These are phyloP conservation scores for Zosterops pallidus DNA, from an alignment of 2,113 vertebrate species.

Conservation along the genomic window DNA sequence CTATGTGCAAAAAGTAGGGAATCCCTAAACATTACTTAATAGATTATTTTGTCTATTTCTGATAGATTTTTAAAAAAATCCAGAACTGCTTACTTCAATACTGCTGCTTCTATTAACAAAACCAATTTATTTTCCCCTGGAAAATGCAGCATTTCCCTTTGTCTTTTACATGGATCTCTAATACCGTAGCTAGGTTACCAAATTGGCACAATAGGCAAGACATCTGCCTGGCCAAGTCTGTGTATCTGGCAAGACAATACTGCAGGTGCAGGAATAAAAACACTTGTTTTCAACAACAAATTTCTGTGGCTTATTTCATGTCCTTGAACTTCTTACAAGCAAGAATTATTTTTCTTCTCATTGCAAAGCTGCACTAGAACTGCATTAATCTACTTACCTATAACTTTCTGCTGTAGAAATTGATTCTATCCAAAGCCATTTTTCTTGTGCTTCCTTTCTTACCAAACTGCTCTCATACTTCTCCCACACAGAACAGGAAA, in stretches of 20 bases:
- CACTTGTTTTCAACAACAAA: neutral
- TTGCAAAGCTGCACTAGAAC: neutral
- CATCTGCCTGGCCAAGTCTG: slow-evolving; percentile 1
- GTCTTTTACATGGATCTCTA: neutral
- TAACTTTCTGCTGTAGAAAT: neutral
- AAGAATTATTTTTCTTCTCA: neutral
- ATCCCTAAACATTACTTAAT: neutral
- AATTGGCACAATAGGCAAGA: neutral
- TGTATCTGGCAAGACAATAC: neutral
- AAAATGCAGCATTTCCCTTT: neutral
- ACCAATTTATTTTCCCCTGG: neutral
- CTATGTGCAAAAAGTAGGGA: neutral
- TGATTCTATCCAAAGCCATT: neutral
- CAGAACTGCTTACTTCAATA: neutral
- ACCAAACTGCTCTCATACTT: neutral
- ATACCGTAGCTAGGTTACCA: neutral
- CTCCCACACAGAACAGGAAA: neutral
- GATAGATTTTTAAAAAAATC: neutral
- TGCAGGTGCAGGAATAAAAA: slow-evolving; percentile 31
- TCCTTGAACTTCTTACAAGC: slow-evolving; percentile 5
- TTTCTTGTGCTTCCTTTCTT: neutral
- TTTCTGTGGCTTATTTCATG: neutral
- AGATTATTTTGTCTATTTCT: neutral
- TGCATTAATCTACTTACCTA: neutral
- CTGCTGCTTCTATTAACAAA: neutral